A percentile compares a stretch with the other conserved stretches of the same genome.
These are phyloP conservation scores for Peromyscus eremicus DNA, from an alignment of 2,797 vertebrate genomes.

Conservation along the genomic window DNA sequence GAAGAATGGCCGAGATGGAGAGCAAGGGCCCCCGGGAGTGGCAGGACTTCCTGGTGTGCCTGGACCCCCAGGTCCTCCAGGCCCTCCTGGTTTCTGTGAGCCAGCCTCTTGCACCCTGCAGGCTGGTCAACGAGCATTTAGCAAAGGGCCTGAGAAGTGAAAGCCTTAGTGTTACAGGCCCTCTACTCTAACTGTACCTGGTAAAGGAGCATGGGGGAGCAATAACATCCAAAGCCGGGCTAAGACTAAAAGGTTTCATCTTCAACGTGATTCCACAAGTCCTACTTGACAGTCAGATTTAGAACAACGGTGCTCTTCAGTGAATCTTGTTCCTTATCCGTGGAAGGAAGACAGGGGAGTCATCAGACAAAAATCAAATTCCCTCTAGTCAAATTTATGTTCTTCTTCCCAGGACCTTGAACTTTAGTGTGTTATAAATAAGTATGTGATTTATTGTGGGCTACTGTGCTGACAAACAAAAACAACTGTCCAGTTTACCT, in stretches of 20 bases:
- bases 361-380: background rate
- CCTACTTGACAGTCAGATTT: slow-evolving; percentile 79
- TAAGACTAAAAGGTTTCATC: slow-evolving; percentile 48
- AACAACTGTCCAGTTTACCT: slow-evolving; percentile 82
- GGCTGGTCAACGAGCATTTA: slow-evolving; percentile 87
- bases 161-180: slow-evolving; percentile 86
- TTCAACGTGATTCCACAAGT: slow-evolving; percentile 73
- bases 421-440: slow-evolving; percentile 9
- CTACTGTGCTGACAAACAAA: slow-evolving; percentile 79
- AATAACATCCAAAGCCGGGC: slow-evolving; percentile 48
- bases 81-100: slow-evolving; percentile 96
- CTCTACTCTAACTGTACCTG: slow-evolving; percentile 75
- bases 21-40: slow-evolving; percentile 92
- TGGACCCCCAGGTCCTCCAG: slow-evolving; percentile 94
- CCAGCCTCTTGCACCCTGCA: slow-evolving; percentile 95
- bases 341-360: background rate
- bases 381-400: slow-evolving; percentile 75
- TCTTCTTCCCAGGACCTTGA: slow-evolving; percentile 81
- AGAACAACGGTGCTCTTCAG: slow-evolving; percentile 86
- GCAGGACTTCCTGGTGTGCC: slow-evolving; percentile 94
- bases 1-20: slow-evolving; percentile 94
- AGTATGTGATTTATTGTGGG: slow-evolving; percentile 40
- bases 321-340: slow-evolving; percentile 63
- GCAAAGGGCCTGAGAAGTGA: slow-evolving; percentile 91
- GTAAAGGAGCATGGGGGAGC: slow-evolving; percentile 67